A percentile compares a stretch with the other conserved stretches of the same genome.
These are phyloP conservation scores for Drosophila lini DNA, from an alignment of 1,140 invertebrate species.

Conservation along the genomic window DNA sequence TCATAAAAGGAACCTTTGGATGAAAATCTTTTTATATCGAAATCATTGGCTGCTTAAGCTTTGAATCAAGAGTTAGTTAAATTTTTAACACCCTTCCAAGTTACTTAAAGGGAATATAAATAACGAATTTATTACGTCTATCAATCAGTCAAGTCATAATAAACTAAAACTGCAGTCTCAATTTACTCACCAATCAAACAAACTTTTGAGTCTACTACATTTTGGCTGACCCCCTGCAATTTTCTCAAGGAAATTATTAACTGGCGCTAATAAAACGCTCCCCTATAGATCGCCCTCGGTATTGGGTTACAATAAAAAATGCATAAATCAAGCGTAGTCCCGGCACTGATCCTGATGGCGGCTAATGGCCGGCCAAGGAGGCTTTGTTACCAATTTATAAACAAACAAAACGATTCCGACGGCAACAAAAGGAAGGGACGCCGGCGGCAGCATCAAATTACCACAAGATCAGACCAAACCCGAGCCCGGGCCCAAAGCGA, in stretches of 20 bases:
- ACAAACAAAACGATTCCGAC: slow-evolving; percentile 68
- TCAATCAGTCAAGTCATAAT: slow-evolving; percentile 15
- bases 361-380: slow-evolving; percentile 56
- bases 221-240: background rate
- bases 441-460: slow-evolving; percentile 63
- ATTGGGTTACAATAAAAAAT: slow-evolving; percentile 54
- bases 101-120: background rate
- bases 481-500: slow-evolving; percentile 23
- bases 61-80: background rate
- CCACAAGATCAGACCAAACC: slow-evolving; percentile 50
- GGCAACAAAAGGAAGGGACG: slow-evolving; percentile 49
- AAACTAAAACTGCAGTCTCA: background rate
- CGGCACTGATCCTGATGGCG: slow-evolving; percentile 39
- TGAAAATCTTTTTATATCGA: too few species aligned
- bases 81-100: background rate
- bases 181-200: slow-evolving; percentile 12
- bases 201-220: slow-evolving; percentile 2
- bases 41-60: too few species aligned
- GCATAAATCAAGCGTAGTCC: slow-evolving; percentile 70
- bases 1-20: too few species aligned
- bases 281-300: background rate
- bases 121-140: background rate
- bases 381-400: slow-evolving; percentile 64
- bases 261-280: slow-evolving; percentile 56
- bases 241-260: slow-evolving; percentile 42